Evolutionary conservation across 2,888 invertebrate species (phyloP), one percentile per base, ranked within the genome.

Genomic region (Ferdinandea cuprea): DNA sequence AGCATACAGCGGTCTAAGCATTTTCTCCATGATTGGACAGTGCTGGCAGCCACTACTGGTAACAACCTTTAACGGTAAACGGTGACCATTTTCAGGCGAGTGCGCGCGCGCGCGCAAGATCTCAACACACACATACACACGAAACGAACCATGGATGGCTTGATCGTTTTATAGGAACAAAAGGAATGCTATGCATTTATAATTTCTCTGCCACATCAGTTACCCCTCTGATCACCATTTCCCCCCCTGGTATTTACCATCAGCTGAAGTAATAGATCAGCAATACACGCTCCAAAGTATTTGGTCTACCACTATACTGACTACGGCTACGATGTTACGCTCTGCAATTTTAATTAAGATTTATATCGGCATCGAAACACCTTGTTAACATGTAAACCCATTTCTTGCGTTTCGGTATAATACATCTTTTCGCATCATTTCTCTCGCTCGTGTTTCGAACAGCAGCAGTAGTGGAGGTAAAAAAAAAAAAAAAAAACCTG

Each of bases 291-390:
- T 48, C 30, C 48, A 61, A 44, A 63, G 44, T 72, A 28, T 80
- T 76, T 74, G 63, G 61, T 68, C 61, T 56, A 58, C 63, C 42
- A 30, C n/a, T n/a, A n/a, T n/a, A n/a, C 7, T 25, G 7, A 54
- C 35, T 32, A n/a, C 21, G 35, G 59, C 74, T 48, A 35, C 46
- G 71, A 48, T 83, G 78, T 72, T 83, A 83, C 72, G 85, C 85
- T 85, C 83, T 85, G 85, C 85, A 80, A 81, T 86, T 86, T 86
- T 86, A 86, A 86, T 86, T 86, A 86, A 86, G 86, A 86, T 86
- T 86, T 86, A 86, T 86, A 86, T 86, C 86, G 85, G 66, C 78
- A 83, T 85, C 84, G 85, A 78, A 86, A 86, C 86, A 85, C 85
- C 86, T 86, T 86, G 86, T 86, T 86, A 85, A 85, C 83, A 86